Conservation (phyloP, 2,113 vertebrate genomes). For the Pangasianodon hypophthalmus region DNA sequence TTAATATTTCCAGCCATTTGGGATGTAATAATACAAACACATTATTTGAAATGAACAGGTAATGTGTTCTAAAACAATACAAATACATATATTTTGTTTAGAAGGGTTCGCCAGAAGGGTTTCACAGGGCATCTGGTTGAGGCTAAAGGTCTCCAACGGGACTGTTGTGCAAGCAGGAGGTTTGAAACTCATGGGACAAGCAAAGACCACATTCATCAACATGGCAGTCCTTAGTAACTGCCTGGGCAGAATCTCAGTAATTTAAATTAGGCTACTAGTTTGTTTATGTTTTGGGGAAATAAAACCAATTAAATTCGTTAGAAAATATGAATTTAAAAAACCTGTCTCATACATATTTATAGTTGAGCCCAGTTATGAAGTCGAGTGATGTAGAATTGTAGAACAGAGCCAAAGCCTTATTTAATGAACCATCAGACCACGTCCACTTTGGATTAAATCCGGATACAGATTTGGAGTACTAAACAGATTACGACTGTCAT, state of each 20-base stretch:
- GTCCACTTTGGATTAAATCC: neutral
- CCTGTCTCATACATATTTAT: neutral
- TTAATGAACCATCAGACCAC: neutral
- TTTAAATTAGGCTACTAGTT: neutral
- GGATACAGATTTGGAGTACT: neutral
- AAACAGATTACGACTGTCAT: neutral
- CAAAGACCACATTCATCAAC: neutral
- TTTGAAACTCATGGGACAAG: neutral
- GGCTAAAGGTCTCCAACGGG: neutral
- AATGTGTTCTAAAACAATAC: neutral
- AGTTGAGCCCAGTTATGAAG: neutral
- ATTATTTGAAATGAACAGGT: neutral
- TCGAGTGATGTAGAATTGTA: neutral
- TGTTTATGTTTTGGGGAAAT: neutral
- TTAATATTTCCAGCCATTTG: neutral
- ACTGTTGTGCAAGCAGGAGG: neutral
- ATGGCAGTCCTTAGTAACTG: neutral
- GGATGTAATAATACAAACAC: neutral
- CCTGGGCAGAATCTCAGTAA: neutral
- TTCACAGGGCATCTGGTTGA: neutral
- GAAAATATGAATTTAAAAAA: neutral
- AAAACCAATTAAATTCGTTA: neutral
- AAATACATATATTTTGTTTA: neutral
- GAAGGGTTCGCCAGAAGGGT: neutral
- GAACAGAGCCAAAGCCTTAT: neutral